Evolutionary conservation across 2,888 invertebrate genomes (phyloP).

Genomic region (Mechanitis messenoides): DNA sequence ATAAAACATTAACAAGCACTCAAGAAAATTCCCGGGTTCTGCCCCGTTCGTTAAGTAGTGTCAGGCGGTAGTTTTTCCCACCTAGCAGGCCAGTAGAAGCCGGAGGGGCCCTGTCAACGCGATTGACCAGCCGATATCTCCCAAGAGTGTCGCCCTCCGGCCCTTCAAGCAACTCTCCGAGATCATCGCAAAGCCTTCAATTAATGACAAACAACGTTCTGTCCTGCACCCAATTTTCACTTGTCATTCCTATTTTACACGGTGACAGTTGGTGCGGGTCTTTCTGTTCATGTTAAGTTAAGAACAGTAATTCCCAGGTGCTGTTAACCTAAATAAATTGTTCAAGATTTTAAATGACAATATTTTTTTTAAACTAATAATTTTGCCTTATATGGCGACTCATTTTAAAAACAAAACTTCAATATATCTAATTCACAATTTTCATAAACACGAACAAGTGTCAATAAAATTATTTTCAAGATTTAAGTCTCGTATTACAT

Average conservation of each 20-base stretch:
- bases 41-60: slow-evolving; percentile 73
- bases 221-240: slow-evolving; percentile 67
- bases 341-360: neutral
- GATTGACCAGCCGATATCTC: slow-evolving; percentile 72
- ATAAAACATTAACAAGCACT: slow-evolving; percentile 77
- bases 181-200: slow-evolving; percentile 73
- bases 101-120: slow-evolving; percentile 71
- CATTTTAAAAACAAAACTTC: too few species aligned
- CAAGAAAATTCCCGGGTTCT: slow-evolving; percentile 71
- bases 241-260: slow-evolving; percentile 66
- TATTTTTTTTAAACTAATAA: too few species aligned
- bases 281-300: slow-evolving; percentile 20
- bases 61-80: slow-evolving; percentile 75
- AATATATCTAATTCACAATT: too few species aligned
- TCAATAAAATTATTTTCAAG: too few species aligned
- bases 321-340: neutral
- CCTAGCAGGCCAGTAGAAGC: slow-evolving; percentile 61
- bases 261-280: slow-evolving; percentile 69
- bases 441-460: too few species aligned
- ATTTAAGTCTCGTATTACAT: too few species aligned
- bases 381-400: too few species aligned
- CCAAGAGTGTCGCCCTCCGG: slow-evolving; percentile 64
- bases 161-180: slow-evolving; percentile 50
- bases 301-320: neutral
- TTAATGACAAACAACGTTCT: slow-evolving; percentile 69